Conservation (phyloP, 53 echinoderm and acorn worm genomes). For the Holothuria leucospilota region DNA sequence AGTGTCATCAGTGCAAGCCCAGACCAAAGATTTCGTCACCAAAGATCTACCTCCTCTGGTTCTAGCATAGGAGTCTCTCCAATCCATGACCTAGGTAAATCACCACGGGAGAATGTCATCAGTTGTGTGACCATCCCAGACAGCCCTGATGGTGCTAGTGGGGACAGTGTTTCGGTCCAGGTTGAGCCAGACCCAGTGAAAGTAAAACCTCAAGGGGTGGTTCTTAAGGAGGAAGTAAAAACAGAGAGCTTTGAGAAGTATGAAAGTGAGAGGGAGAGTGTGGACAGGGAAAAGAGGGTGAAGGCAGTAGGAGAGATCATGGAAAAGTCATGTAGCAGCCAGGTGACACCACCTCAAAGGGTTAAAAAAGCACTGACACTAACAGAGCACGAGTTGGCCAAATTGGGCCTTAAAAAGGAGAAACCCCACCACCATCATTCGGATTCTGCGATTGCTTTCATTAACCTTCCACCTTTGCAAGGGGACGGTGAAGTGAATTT, state of each 20-base stretch:
- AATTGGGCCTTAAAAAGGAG: slow-evolving; percentile 82
- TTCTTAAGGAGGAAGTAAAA: slow-evolving; percentile 58
- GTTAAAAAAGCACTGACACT: slow-evolving; percentile 28
- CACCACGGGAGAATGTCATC: slow-evolving; percentile 73
- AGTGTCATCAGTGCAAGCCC: slow-evolving; percentile 93
- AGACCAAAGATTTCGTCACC: slow-evolving; percentile 64
- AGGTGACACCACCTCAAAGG: slow-evolving; percentile 16
- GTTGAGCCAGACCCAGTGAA: neutral
- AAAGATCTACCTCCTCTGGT: slow-evolving; percentile 68
- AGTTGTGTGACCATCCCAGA: slow-evolving; percentile 94
- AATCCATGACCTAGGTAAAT: slow-evolving; percentile 62
- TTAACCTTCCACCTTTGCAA: slow-evolving; percentile 93
- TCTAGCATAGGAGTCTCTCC: slow-evolving; percentile 78
- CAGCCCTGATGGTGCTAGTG: slow-evolving; percentile 67
- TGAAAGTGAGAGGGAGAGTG: neutral
- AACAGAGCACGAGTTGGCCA: slow-evolving; percentile 43
- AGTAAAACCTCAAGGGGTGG: neutral
- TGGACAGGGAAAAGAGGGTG: neutral
- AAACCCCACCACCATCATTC: slow-evolving; percentile 76
- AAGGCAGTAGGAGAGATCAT: slow-evolving; percentile 3
- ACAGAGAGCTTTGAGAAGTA: slow-evolving; percentile 45
- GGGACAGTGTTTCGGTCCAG: neutral
- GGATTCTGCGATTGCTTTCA: slow-evolving; percentile 87
- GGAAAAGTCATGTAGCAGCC: slow-evolving; percentile 36
- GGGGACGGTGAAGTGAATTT: slow-evolving; percentile 52